These are phyloP conservation scores for Podabrus alpinus DNA, from an alignment of 2,888 invertebrate genomes.

Conservation along the genomic window DNA sequence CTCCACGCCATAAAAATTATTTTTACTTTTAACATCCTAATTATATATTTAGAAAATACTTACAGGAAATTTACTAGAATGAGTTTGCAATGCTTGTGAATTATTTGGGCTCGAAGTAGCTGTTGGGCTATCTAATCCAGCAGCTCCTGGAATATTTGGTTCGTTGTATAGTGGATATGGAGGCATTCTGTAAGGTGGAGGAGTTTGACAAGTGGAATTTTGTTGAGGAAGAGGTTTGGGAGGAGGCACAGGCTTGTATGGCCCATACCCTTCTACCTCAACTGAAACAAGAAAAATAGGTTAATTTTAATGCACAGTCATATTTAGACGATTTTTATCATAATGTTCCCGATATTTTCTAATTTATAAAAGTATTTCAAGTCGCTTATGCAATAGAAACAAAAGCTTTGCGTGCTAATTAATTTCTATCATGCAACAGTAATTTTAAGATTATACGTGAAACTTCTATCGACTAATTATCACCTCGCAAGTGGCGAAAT, in stretches of 20 bases:
- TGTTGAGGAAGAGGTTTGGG: slow-evolving; percentile 62
- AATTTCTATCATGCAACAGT: background rate
- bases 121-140: slow-evolving; percentile 55
- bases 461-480: slow-evolving; percentile 1
- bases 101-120: slow-evolving; percentile 55
- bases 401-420: background rate
- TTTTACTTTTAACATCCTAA: background rate
- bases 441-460: background rate
- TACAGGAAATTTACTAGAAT: slow-evolving; percentile 81
- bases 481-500: background rate
- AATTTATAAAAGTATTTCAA: background rate
- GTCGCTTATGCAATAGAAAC: background rate
- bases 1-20: background rate
- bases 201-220: slow-evolving; percentile 45
- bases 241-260: slow-evolving; percentile 64
- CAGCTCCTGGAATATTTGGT: slow-evolving; percentile 58
- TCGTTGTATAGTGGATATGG: slow-evolving; percentile 67
- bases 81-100: slow-evolving; percentile 66
- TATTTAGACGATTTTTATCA: background rate
- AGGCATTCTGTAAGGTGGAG: slow-evolving; percentile 71
- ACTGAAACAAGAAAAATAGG: slow-evolving; percentile 50
- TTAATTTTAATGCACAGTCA: background rate
- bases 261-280: slow-evolving; percentile 61
- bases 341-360: background rate
- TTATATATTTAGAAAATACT: slow-evolving; percentile 45